Conservation (phyloP, 2,797 vertebrate genomes). For the Rhynchonycteris naso region DNA sequence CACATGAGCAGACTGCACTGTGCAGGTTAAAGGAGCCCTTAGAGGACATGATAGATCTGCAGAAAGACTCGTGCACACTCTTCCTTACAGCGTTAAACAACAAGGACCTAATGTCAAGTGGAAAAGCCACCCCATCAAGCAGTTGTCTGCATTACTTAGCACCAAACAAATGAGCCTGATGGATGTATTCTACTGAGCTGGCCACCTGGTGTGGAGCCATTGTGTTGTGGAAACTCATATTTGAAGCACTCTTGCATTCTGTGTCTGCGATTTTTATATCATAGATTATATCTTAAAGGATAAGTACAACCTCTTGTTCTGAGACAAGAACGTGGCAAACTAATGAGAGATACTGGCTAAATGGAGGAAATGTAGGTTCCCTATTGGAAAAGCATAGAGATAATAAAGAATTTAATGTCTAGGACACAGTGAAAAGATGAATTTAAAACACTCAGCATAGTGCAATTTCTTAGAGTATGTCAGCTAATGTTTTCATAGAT, state of each 20-base stretch:
- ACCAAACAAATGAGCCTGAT: background rate
- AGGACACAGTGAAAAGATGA: background rate
- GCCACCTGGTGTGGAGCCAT: background rate
- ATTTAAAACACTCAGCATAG: background rate
- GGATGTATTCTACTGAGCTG: background rate
- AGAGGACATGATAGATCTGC: background rate
- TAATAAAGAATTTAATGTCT: background rate
- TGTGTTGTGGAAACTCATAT: background rate
- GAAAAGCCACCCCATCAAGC: background rate
- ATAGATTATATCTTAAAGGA: background rate
- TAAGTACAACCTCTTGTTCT: background rate
- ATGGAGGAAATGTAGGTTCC: background rate
- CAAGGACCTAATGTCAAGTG: background rate
- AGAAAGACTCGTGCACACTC: background rate
- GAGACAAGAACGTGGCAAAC: background rate
- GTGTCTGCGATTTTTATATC: background rate
- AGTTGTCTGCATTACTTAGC: background rate
- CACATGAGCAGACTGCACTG: background rate
- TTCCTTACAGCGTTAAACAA: background rate
- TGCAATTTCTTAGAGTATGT: background rate
- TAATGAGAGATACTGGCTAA: background rate
- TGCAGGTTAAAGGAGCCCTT: background rate
- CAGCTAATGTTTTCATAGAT: background rate
- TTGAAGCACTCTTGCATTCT: background rate
- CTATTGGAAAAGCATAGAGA: background rate